A percentile compares a stretch with the other conserved stretches of the same genome.
phyloP scores from a whole-genome alignment of 30 jellyfish, hydroid and myxozoan genomes.

The Cassiopea xamachana region DNA sequence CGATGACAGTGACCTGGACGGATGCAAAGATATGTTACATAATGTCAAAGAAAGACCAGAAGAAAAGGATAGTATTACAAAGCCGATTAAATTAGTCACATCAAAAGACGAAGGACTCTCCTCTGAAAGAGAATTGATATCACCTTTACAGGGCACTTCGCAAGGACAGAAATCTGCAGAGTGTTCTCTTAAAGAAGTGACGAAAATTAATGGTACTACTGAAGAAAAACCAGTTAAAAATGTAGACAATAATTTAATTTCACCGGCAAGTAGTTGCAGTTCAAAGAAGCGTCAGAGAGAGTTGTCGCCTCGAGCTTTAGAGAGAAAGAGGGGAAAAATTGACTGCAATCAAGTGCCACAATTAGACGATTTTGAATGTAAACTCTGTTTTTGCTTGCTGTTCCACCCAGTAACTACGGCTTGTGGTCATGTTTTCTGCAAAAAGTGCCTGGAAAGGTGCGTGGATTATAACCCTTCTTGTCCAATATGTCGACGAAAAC shows the following conservation, averaged over 20 bases:
- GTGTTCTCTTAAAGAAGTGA: background rate
- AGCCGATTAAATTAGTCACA: background rate
- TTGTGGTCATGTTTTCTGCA: conserved; percentile 97
- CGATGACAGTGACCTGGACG: background rate
- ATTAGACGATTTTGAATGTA: conserved; percentile 90
- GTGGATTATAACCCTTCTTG: conserved; percentile 85
- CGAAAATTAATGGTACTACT: background rate
- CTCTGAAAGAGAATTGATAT: background rate
- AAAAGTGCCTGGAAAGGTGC: conserved; percentile 73
- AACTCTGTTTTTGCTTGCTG: conserved; percentile 74
- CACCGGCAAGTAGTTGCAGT: background rate
- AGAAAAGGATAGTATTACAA: no score
- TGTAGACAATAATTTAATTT: background rate
- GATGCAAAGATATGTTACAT: background rate
- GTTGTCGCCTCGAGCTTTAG: background rate
- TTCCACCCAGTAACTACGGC: conserved; percentile 94
- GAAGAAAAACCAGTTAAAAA: background rate
- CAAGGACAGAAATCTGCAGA: background rate
- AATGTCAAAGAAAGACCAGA: background rate
- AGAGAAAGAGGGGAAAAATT: conserved; percentile 1
- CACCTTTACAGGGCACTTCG: background rate
- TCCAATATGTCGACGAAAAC: conserved; percentile 82
- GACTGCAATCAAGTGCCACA: background rate
- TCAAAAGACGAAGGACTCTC: background rate
- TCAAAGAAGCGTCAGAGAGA: background rate